Evolutionary conservation across 2,113 vertebrate species (phyloP).

Genomic region (Xiphias gladius): DNA sequence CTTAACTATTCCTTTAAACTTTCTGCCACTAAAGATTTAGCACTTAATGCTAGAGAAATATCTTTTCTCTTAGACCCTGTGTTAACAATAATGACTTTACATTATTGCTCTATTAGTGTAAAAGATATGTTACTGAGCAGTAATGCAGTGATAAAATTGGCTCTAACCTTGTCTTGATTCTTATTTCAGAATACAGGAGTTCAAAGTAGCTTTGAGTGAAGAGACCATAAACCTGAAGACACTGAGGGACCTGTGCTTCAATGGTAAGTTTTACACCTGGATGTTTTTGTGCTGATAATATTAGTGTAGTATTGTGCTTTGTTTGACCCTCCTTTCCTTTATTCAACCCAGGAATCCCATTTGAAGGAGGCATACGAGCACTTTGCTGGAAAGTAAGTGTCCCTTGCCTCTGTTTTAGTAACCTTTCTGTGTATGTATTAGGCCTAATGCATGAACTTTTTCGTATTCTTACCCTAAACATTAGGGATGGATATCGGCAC

Average conservation of each 20-base stretch:
- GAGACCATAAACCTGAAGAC: slow-evolving; percentile 87
- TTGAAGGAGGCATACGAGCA: slow-evolving; percentile 95
- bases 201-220: slow-evolving; percentile 90
- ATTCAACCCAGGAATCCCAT: slow-evolving; percentile 90
- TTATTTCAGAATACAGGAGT: slow-evolving; percentile 92
- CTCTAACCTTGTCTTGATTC: neutral
- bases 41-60: neutral
- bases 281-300: neutral
- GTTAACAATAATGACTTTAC: neutral
- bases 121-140: neutral
- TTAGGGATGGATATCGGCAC: no score
- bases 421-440: neutral
- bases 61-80: no score
- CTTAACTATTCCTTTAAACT: neutral
- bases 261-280: slow-evolving; percentile 83
- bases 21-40: neutral
- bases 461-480: neutral
- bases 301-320: neutral
- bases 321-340: neutral
- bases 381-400: slow-evolving; percentile 97
- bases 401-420: neutral
- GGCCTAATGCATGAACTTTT: neutral
- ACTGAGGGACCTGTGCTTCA: slow-evolving; percentile 93
- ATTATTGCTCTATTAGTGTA: neutral
- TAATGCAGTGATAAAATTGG: neutral